Base-by-base conservation (phyloP, 1,140 invertebrate genomes). In the Metaphire vulgaris region DNA sequence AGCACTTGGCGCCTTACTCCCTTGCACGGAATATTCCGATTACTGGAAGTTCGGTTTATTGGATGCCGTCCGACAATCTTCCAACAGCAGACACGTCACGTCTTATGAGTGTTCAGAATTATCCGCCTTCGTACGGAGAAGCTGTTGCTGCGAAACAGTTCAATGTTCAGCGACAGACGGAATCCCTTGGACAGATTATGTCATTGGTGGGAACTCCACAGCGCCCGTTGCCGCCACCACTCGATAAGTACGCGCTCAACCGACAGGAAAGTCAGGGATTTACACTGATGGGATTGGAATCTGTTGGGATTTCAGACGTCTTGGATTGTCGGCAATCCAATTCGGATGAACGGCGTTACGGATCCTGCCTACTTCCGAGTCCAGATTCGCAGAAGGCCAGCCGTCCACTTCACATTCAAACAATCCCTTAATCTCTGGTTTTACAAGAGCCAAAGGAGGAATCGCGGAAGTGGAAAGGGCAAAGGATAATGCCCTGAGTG, bases 221-320 rank as follows among this genome's bases (percentile, higher is more conserved):
- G n/a, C n/a, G n/a, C n/a, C n/a, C n/a, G n/a, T n/a, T n/a, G n/a
- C n/a, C n/a, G n/a, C n/a, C n/a, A n/a, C n/a, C n/a, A 31, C 33
- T 30, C 28, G 26, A 26, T 34, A 16, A 41, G 34, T 66, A n/a
- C 74, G 31, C 32, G 32, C 21, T 16, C 28, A 28, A 1, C 15
- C 56, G 67, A 26, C 64, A 68, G 64, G 41, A 33, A 74, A 32
- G n/a, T 16, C 76, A 74, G 28, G 28, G 33, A 33, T 68, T 67
- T n/a, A 31, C 32, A 30, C 72, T 32, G 31, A 74, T 16, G 26
- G 15, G 31, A 33, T 32, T 31, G 32, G 33, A 29, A 21, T 56
- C 41, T 21, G 41, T 56, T 56, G 41, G 41, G 6, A 56, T 56
- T 56, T 21, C 41, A 6, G 21, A 21, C 41, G 21, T 56, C 41